phyloP scores from a whole-genome alignment of 2,113 vertebrate species.

The Probosciger aterrimus region DNA sequence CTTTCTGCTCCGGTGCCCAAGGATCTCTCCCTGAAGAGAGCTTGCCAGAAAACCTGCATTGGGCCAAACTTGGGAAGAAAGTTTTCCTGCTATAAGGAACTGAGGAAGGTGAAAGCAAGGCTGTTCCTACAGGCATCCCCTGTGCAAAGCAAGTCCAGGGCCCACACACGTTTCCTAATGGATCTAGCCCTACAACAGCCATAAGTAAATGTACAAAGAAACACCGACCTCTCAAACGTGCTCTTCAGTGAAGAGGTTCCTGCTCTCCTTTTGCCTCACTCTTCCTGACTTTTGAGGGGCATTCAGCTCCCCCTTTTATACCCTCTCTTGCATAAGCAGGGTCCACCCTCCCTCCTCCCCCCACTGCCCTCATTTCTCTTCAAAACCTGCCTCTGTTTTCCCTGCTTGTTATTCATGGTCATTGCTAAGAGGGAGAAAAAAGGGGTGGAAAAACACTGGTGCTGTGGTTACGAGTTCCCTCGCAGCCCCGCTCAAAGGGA shows the following conservation, averaged over 20 bases:
- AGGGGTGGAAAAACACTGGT: constrained; percentile 22
- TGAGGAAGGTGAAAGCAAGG: background rate
- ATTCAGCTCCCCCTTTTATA: constrained; percentile 1
- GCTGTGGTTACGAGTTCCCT: background rate
- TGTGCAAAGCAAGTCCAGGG: background rate
- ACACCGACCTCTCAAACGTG: constrained; percentile 19
- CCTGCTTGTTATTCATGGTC: constrained; percentile 57
- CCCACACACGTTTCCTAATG: rapidly evolving
- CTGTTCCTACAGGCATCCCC: background rate
- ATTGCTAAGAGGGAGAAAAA: constrained; percentile 6
- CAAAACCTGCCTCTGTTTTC: constrained; percentile 59
- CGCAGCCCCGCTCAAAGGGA: background rate
- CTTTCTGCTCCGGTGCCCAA: background rate
- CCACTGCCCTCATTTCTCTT: constrained; percentile 45
- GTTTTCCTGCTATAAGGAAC: background rate
- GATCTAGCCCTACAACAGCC: background rate
- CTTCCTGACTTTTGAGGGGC: background rate
- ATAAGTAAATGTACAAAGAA: background rate
- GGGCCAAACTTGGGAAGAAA: background rate
- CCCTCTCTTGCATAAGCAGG: constrained; percentile 4
- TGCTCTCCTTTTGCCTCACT: background rate
- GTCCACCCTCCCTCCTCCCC: background rate
- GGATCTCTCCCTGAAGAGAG: background rate
- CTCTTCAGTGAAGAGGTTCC: background rate
- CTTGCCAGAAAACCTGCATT: background rate